A percentile compares a stretch with the other conserved stretches of the same genome.
These are phyloP conservation scores for Sula dactylatra DNA, from an alignment of 2,113 vertebrate species.

Conservation along the genomic window DNA sequence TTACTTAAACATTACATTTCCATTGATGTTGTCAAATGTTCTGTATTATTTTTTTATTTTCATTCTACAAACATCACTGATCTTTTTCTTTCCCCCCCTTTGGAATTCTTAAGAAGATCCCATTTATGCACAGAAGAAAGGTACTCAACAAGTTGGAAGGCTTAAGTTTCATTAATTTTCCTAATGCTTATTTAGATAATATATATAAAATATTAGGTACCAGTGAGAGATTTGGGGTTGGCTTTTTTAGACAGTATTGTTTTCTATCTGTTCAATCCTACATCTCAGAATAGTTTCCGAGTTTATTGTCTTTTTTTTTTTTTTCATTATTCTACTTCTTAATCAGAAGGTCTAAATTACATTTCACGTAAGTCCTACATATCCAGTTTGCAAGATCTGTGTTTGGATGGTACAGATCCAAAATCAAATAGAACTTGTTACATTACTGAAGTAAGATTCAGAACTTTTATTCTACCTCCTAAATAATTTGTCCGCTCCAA, in stretches of 20 bases:
- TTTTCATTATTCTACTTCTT: neutral
- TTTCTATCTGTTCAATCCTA: neutral
- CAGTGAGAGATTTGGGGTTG: neutral
- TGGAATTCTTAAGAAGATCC: slow-evolving; percentile 93
- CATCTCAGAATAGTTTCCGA: neutral
- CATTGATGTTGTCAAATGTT: slow-evolving; percentile 69
- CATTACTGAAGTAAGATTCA: neutral
- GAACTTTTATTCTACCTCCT: neutral
- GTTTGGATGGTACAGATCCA: neutral
- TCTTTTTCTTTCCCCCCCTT: slow-evolving; percentile 81
- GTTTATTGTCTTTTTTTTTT: neutral
- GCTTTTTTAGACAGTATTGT: neutral
- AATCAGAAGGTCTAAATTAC: neutral
- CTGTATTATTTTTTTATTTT: slow-evolving; percentile 57
- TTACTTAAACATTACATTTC: slow-evolving; percentile 78
- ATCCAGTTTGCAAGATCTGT: neutral
- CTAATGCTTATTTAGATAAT: neutral
- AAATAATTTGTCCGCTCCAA: neutral
- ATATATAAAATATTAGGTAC: neutral
- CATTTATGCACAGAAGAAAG: slow-evolving; percentile 92
- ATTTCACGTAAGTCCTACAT: neutral
- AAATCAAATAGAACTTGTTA: neutral
- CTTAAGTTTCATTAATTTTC: slow-evolving; percentile 27
- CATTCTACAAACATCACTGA: slow-evolving; percentile 83
- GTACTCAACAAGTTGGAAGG: slow-evolving; percentile 78